Evolutionary conservation across 2,113 vertebrate genomes (phyloP).

Genomic region (Bubo scandiacus): DNA sequence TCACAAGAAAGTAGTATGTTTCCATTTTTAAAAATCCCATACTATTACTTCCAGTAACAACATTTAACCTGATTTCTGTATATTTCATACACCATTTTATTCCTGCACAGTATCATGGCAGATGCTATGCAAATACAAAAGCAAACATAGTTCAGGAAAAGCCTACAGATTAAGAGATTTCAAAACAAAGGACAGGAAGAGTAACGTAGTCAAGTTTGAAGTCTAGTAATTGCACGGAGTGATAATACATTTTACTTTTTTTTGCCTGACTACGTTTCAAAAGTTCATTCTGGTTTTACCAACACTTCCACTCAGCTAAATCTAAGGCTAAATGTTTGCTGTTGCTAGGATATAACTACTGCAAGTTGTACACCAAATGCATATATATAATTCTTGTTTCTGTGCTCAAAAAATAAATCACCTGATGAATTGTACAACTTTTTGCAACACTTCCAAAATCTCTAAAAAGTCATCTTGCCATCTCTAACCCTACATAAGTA

Average conservation of each 20-base stretch:
- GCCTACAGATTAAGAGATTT: background rate
- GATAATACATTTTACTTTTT: background rate
- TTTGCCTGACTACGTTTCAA: background rate
- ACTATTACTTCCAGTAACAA: background rate
- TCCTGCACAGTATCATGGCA: background rate
- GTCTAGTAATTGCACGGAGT: background rate
- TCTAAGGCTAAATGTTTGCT: background rate
- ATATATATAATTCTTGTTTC: background rate
- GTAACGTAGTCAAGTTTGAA: background rate
- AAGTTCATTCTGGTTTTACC: conserved; percentile 2
- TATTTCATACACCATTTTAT: background rate
- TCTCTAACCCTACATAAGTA: background rate
- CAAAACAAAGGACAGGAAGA: background rate
- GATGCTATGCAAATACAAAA: background rate
- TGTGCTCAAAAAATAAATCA: background rate
- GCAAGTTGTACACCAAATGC: background rate
- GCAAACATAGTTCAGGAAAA: background rate
- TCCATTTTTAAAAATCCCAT: background rate
- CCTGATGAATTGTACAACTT: background rate
- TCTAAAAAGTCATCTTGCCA: background rate
- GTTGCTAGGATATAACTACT: conserved; percentile 34
- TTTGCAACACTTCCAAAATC: background rate
- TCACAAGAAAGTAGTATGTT: background rate
- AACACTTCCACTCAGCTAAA: background rate
- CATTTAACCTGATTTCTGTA: background rate